Conservation (phyloP, 2,888 invertebrate species). For the Tetheella fluctuosa region DNA sequence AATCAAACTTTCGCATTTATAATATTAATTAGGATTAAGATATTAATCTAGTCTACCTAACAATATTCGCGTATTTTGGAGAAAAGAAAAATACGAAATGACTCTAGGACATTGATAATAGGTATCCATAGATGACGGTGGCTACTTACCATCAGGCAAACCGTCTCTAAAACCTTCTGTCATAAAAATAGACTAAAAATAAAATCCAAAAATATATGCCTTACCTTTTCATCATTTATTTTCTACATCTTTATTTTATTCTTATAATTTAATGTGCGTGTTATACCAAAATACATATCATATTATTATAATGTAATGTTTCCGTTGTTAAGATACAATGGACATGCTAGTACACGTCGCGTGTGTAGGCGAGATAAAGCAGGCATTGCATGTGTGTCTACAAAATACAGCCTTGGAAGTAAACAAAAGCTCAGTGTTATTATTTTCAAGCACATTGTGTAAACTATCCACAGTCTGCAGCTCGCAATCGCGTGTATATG, state of each 20-base stretch:
- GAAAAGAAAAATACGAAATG: too few relatives aligned
- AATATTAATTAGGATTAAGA: too few relatives aligned
- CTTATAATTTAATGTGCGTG: neutral
- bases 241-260: neutral
- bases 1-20: too few relatives aligned
- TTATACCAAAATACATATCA: neutral
- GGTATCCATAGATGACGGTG: too few relatives aligned
- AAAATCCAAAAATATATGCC: neutral
- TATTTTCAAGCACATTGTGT: slow-evolving; percentile 2
- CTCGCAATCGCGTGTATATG: neutral
- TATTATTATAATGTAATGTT: neutral
- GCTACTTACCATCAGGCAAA: too few relatives aligned
- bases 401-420: slow-evolving; percentile 4
- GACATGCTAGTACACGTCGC: neutral
- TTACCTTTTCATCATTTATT: neutral
- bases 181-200: too few relatives aligned
- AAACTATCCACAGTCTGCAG: neutral
- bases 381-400: slow-evolving; percentile 4
- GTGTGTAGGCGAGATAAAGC: slow-evolving; percentile 4
- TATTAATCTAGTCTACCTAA: too few relatives aligned
- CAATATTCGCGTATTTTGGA: too few relatives aligned
- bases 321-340: neutral
- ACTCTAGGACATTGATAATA: too few relatives aligned
- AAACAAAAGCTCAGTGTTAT: slow-evolving; percentile 1
- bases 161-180: too few relatives aligned